Percentiles rank a stretch among this genome's conserved stretches.
Evolutionary conservation across 2,113 vertebrate species (phyloP).

Genomic region (Connochaetes taurinus): DNA sequence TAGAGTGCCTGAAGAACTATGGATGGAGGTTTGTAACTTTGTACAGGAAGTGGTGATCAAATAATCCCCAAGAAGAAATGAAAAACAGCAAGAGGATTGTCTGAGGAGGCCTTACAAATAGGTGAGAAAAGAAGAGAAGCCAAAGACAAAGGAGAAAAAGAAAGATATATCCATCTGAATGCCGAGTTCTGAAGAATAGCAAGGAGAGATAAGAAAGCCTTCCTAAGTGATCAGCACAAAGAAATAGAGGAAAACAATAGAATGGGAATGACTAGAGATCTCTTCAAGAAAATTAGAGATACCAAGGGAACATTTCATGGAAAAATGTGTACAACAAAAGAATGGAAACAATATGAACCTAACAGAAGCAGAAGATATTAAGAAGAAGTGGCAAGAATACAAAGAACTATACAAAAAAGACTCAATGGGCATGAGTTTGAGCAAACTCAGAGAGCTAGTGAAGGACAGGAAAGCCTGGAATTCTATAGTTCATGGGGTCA

Average conservation of each 20-base stretch:
- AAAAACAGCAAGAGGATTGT: background rate
- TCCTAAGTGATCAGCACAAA: background rate
- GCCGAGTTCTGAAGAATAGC: background rate
- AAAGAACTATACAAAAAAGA: background rate
- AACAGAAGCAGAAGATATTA: background rate
- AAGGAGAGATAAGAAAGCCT: background rate
- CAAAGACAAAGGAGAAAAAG: background rate
- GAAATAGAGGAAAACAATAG: background rate
- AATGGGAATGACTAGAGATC: background rate
- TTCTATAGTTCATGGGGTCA: background rate
- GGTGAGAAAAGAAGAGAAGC: background rate
- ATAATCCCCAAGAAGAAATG: background rate
- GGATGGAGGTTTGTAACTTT: background rate
- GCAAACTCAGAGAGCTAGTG: background rate
- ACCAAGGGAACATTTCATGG: background rate
- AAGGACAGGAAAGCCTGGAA: background rate
- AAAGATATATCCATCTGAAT: background rate
- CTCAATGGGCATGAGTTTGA: background rate
- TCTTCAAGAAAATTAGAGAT: background rate
- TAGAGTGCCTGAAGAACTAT: background rate
- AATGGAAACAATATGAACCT: background rate
- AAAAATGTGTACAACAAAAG: background rate
- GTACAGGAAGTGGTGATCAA: background rate
- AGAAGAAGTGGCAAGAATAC: background rate
- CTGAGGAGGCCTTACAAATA: background rate